Evolutionary conservation across 2,113 vertebrate genomes (phyloP).

Genomic region (Ctenomys sociabilis): DNA sequence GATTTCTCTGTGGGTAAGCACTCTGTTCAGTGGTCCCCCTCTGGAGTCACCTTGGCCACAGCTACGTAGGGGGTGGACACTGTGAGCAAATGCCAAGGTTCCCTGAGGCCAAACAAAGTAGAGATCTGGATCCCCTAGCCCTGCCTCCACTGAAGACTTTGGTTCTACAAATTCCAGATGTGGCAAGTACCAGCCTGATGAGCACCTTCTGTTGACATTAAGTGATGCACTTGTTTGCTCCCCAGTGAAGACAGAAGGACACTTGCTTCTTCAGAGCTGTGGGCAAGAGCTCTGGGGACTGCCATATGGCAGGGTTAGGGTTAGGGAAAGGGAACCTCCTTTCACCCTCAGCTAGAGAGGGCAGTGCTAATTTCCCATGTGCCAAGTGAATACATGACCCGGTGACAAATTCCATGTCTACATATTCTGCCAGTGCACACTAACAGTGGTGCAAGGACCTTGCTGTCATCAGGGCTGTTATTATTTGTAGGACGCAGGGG

Average conservation of each 20-base stretch:
- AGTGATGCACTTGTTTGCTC: not conserved
- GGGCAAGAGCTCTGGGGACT: fast-evolving
- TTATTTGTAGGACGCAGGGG: fast-evolving
- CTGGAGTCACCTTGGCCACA: not conserved
- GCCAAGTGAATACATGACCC: fast-evolving
- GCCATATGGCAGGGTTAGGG: fast-evolving
- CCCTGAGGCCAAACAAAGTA: fast-evolving
- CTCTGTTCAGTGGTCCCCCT: fast-evolving
- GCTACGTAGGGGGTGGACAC: not conserved
- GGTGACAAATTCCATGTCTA: fast-evolving
- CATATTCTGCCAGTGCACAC: not conserved
- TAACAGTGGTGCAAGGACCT: fast-evolving
- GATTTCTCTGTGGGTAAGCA: not conserved
- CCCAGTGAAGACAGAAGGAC: fast-evolving
- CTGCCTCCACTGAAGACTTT: fast-evolving
- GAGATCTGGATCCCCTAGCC: no score
- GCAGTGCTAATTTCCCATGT: fast-evolving
- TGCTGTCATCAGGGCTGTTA: fast-evolving
- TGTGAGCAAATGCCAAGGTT: fast-evolving
- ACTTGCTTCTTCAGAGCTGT: fast-evolving
- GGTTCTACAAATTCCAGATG: not conserved
- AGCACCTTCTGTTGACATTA: fast-evolving
- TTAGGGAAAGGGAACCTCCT: fast-evolving
- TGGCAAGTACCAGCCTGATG: fast-evolving
- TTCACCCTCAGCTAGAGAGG: fast-evolving